A percentile compares a stretch with the other conserved stretches of the same genome.
These are phyloP conservation scores for Dendrocincla tyrannina DNA, from an alignment of 2,797 vertebrate species.

Conservation along the genomic window DNA sequence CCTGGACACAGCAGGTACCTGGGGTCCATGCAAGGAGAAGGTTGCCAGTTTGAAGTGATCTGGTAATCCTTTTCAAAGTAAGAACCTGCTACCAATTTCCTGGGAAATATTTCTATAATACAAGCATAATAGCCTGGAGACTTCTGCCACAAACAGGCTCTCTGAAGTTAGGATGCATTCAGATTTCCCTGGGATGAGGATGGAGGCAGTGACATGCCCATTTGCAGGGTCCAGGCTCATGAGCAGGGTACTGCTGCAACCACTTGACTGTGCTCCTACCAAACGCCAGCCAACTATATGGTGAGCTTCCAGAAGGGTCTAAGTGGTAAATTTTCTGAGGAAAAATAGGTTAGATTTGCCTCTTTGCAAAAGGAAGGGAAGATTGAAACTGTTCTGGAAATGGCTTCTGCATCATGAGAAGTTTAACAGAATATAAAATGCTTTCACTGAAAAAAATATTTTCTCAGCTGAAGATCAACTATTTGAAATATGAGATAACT, in stretches of 20 bases:
- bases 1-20: background rate
- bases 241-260: accelerated
- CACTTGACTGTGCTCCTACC: accelerated
- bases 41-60: background rate
- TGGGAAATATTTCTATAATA: background rate
- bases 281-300: background rate
- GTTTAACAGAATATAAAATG: background rate
- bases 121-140: background rate
- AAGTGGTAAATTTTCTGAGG: background rate
- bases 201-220: accelerated
- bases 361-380: background rate
- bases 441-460: slow-evolving; percentile 1
- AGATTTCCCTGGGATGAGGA: background rate
- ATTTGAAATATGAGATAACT: background rate
- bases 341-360: background rate
- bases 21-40: accelerated
- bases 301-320: background rate
- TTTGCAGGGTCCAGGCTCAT: background rate
- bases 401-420: background rate
- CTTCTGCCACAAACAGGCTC: background rate
- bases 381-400: background rate
- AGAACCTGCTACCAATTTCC: background rate
- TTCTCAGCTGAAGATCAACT: background rate
- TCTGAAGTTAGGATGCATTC: background rate
- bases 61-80: background rate